phyloP scores from a whole-genome alignment of 2,797 vertebrate species.

The Falco naumanni region DNA sequence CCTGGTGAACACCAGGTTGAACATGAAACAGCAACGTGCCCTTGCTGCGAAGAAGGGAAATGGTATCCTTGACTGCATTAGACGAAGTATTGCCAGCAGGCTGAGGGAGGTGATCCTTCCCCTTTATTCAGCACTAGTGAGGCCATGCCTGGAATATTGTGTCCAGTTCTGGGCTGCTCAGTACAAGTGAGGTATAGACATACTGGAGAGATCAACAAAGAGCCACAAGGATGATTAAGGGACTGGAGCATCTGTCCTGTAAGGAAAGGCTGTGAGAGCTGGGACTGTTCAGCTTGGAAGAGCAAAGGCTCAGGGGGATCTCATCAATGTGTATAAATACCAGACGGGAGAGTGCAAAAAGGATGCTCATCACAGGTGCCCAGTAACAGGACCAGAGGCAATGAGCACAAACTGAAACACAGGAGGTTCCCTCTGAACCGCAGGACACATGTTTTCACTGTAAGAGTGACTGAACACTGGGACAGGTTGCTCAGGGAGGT shows the following conservation, averaged over 20 bases:
- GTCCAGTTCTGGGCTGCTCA: too few relatives aligned
- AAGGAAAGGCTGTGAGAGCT: too few relatives aligned
- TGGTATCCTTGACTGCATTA: too few relatives aligned
- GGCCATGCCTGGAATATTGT: too few relatives aligned
- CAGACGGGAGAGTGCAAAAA: neutral
- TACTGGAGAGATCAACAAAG: too few relatives aligned
- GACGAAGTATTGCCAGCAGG: too few relatives aligned
- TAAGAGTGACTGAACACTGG: neutral
- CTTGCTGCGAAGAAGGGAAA: neutral
- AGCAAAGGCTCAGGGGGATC: neutral
- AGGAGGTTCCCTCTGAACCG: neutral
- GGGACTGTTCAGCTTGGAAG: too few relatives aligned
- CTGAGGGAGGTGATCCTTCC: too few relatives aligned
- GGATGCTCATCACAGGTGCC: neutral
- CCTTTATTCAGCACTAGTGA: too few relatives aligned
- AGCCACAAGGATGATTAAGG: too few relatives aligned
- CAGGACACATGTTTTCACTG: neutral
- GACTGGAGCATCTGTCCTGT: too few relatives aligned
- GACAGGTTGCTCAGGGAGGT: neutral
- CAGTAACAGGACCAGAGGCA: neutral
- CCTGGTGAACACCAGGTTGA: neutral
- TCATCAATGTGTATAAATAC: neutral
- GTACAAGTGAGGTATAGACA: too few relatives aligned
- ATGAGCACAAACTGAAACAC: neutral
- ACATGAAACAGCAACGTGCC: neutral